Evolutionary conservation across 2,888 invertebrate species (phyloP).

Genomic region (Neuroscelio doddi): DNA sequence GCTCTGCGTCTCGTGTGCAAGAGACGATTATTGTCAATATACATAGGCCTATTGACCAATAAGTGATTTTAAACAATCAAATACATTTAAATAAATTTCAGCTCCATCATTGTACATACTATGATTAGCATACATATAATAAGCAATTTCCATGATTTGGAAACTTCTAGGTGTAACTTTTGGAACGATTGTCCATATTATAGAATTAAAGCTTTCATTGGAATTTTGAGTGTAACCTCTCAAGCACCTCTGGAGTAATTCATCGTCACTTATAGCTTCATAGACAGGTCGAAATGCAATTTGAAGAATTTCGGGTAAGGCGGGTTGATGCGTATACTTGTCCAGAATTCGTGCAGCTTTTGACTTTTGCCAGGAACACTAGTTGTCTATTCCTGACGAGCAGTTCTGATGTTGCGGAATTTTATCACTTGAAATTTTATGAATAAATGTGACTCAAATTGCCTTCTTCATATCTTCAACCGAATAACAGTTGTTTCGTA

Average conservation of each 20-base stretch:
- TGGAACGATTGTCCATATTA: conserved; percentile 41
- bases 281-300: conserved; percentile 38
- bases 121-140: conserved; percentile 43
- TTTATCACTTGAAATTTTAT: conserved; percentile 16
- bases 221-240: conserved; percentile 48
- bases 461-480: conserved; percentile 11
- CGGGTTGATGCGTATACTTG: no score
- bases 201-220: conserved; percentile 48
- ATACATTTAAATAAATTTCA: no score
- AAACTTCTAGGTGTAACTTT: no score
- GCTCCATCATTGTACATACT: conserved; percentile 40
- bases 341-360: no score
- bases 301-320: no score
- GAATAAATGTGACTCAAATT: conserved; percentile 7
- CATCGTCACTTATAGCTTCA: conserved; percentile 34
- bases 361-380: conserved; percentile 11
- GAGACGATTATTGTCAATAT: no score
- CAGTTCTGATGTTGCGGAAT: conserved; percentile 4
- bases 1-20: no score
- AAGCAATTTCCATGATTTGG: conserved; percentile 43
- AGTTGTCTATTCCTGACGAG: neutral
- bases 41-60: no score
- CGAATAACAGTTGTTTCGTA: conserved; percentile 30
- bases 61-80: no score
- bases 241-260: conserved; percentile 35